phyloP scores from a whole-genome alignment of 2,113 vertebrate species.

The Megalops atlanticus region DNA sequence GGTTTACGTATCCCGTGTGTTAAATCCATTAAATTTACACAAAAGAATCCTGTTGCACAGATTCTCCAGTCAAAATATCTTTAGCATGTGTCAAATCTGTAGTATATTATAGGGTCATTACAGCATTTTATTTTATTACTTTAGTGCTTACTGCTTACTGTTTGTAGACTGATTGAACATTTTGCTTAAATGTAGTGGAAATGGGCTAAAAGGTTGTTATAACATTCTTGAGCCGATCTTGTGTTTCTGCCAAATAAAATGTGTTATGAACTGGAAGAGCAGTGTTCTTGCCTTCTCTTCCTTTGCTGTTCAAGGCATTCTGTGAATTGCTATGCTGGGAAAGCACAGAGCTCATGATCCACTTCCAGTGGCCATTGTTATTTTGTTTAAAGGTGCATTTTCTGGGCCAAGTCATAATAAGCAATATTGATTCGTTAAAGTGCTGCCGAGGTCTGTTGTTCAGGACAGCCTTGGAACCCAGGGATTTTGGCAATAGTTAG shows the following conservation, averaged over 20 bases:
- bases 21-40: neutral
- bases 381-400: neutral
- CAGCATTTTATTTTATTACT: neutral
- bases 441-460: no score
- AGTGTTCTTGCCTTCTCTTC: neutral
- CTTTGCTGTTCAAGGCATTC: conserved; percentile 3
- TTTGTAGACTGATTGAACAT: neutral
- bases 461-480: no score
- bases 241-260: conserved; percentile 10
- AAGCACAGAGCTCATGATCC: neutral
- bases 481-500: no score
- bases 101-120: neutral
- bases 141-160: neutral
- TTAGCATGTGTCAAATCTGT: neutral
- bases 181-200: conserved; percentile 23
- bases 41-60: neutral
- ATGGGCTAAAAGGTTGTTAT: conserved; percentile 30
- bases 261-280: neutral
- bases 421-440: no score
- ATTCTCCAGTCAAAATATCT: neutral
- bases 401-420: no score
- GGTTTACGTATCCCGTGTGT: neutral
- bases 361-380: neutral
- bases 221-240: conserved; percentile 16
- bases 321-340: neutral